Base-by-base conservation (phyloP, 2,113 vertebrate species). In the Nothocercus julius region DNA sequence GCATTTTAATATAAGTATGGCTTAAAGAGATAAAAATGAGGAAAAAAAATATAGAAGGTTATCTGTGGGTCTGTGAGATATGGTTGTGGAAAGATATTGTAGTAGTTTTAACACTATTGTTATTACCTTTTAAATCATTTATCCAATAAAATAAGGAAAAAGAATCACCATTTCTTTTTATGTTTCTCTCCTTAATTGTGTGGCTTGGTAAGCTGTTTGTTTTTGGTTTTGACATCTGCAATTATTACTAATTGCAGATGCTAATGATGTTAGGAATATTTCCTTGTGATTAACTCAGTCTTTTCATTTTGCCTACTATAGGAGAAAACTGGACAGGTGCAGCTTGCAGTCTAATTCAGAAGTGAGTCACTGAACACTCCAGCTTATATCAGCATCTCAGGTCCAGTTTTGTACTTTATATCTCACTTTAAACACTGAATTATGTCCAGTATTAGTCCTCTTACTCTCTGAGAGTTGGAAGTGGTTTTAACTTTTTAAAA, bases 71-170 rank as follows among this genome's bases (percentile, higher is more conserved):
- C 98, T 99, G 98, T 99, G 99, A 98, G 98, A 98, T 98, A 98
- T 99, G 98, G 98, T 98, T 99, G 98, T 99, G 99, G 98, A 98
- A 98, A 99, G 98, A 99, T 98, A 98, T 98, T 99, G 99, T 99
- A 99, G 99, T 99, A 98, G 97, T 99, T 99, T 99, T 99, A 99
- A 99, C 98, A 98, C 98, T 99, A 99, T 99, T 99, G 99, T 99
- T 99, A 99, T 98, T 99, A 99, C 98, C 98, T 99, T 99, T 99
- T 99, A 99, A 99, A 99, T 99, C 99, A 99, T 99, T 99, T 99
- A 99, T 99, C 99, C 99, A 99, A 99, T 99, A 99, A 99, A 99
- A 98, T 98, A 98, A 98, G 95, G 97, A 98, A 97, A 98, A 97
- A 86, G 54, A 97, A 92, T 81, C 72, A 93, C 87, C 18, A 90